phyloP scores from a whole-genome alignment of 2,797 vertebrate species.

The Premnoplex brunnescens region DNA sequence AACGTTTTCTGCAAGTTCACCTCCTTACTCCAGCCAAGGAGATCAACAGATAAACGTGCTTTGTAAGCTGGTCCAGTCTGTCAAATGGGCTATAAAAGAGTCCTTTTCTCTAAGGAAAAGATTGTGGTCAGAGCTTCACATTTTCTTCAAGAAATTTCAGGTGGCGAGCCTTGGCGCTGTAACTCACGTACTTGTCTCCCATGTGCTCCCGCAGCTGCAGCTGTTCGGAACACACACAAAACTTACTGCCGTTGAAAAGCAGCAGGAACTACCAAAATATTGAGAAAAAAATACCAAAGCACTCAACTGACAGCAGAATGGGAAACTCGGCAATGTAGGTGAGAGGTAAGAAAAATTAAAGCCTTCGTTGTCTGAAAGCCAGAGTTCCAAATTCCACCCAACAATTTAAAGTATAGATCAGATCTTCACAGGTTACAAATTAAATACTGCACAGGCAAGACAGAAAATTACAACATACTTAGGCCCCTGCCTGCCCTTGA shows the following conservation, averaged over 20 bases:
- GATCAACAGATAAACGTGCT: background rate
- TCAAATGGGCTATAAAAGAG: background rate
- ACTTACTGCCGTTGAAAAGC: background rate
- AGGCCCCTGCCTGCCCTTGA: background rate
- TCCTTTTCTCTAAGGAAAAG: background rate
- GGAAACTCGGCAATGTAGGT: background rate
- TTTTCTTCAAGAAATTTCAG: slow-evolving; percentile 96
- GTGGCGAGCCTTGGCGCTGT: slow-evolving; percentile 90
- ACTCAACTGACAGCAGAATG: background rate
- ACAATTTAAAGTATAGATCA: background rate
- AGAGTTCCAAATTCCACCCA: background rate
- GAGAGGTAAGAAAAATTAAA: background rate
- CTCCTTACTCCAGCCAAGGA: background rate
- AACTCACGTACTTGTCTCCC: slow-evolving; percentile 88
- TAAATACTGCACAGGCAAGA: background rate
- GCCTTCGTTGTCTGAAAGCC: background rate
- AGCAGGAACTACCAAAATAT: background rate
- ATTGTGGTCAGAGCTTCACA: slow-evolving; percentile 72
- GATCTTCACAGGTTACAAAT: background rate
- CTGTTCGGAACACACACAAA: slow-evolving; percentile 72
- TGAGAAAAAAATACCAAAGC: background rate
- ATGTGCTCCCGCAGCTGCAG: slow-evolving; percentile 83
- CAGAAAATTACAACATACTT: background rate
- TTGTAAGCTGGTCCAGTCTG: slow-evolving; percentile 6
- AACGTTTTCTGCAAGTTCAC: background rate